phyloP scores from a whole-genome alignment of 2,797 vertebrate species.

The Syngnathus rostellatus region DNA sequence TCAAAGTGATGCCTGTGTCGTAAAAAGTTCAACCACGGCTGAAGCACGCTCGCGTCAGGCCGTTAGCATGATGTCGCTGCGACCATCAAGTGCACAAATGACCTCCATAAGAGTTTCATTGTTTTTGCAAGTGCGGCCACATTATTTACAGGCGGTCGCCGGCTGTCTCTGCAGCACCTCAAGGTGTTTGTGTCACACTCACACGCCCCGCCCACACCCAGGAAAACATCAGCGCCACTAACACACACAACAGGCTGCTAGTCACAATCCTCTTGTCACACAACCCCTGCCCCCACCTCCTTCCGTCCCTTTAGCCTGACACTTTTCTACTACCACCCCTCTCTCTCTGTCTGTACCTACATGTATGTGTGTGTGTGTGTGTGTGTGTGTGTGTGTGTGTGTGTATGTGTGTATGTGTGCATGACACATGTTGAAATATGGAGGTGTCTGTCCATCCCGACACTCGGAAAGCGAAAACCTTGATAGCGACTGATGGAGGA shows the following conservation, averaged over 20 bases:
- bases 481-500: slow-evolving; percentile 54
- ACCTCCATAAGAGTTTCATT: neutral
- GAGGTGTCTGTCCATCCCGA: slow-evolving; percentile 52
- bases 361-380: slow-evolving; percentile 26
- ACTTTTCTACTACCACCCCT: slow-evolving; percentile 33
- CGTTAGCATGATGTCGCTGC: neutral
- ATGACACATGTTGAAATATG: slow-evolving; percentile 50
- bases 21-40: neutral
- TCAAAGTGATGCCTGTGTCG: neutral
- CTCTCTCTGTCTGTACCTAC: slow-evolving; percentile 20
- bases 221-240: slow-evolving; percentile 22
- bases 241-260: slow-evolving; percentile 37
- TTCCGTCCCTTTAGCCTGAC: slow-evolving; percentile 41
- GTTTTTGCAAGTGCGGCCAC: slow-evolving; percentile 43
- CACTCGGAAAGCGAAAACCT: slow-evolving; percentile 51
- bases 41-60: neutral
- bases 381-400: slow-evolving; percentile 21
- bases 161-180: slow-evolving; percentile 52
- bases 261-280: slow-evolving; percentile 51
- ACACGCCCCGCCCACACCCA: slow-evolving; percentile 8
- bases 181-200: slow-evolving; percentile 55
- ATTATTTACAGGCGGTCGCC: slow-evolving; percentile 67
- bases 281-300: slow-evolving; percentile 45
- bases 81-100: neutral
- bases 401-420: slow-evolving; percentile 5